Evolutionary conservation across 2,797 vertebrate genomes (phyloP), one percentile per base, ranked within the genome.

Genomic region (Channa striata): DNA sequence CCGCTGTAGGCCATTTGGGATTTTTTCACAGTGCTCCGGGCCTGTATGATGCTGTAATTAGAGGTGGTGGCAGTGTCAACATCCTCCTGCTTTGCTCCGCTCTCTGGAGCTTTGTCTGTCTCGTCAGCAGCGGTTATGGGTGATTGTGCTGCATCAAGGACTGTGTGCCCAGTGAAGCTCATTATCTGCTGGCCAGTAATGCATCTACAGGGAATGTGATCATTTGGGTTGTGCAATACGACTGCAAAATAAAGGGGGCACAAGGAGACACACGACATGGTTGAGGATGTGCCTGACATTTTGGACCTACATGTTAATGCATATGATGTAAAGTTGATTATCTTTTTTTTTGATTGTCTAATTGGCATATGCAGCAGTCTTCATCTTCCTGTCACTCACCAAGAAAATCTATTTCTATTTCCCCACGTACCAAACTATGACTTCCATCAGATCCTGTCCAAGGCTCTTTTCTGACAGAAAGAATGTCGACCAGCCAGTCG

Each of bases 1-100:
- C 71, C 58, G 73, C 64, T 40, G 6, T 52, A 74, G 63, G 56
- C 82, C 50, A 58, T 64, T 64, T 17, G 19, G 30, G 19, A 8
- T n/a, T 39, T 48, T 46, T 47, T 3, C 49, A 25, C 33, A 21
- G 8, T 6, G 69, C 84, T 68, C 52, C 36, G 44, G 78, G 76
- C 63, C 64, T 68, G 47, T 74, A 30, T 73, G 56, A 53, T 51
- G 39, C 58, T 73, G 70, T 87, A 78, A 84, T 84, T 82, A 72
- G 77, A 84, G 81, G 73, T 74, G 82, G 82, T 65, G 77, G 68
- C 34, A 16, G 73, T 72, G 70, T 83, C 72, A 81, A 81, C 82
- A 73, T 74, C 72, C 71, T 66, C 52, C 65, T 60, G 46, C 79
- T 74, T 43, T 11, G 59, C 67, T 77, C 40, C 44, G 0, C 37